Evolutionary conservation across 2,888 invertebrate genomes (phyloP), one percentile per base, ranked within the genome.

Genomic region (Drosophila macrospina): DNA sequence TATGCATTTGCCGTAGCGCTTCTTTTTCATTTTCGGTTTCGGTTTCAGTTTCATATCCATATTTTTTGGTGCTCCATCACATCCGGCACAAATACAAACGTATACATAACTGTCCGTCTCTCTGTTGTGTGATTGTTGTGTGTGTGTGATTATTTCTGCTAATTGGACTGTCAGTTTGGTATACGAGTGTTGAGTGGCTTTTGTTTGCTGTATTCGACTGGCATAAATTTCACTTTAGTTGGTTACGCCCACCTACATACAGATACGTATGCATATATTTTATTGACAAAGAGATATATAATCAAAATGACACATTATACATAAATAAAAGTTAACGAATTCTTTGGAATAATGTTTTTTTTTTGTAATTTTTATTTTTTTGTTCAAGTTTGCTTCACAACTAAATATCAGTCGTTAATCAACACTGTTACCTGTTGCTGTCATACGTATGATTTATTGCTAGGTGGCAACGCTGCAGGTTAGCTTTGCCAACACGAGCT

Each of bases 121-220:
- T 69, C 48, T 69, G 48, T n/a, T n/a, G n/a, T n/a, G n/a, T n/a
- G n/a, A n/a, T n/a, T n/a, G n/a, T n/a, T 54, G 45, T 60, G 42
- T 64, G 16, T 69, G 55, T 86, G 69, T 63, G 78, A 71, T 81
- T 77, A 80, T 80, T 81, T 82, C 68, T 90, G 89, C 90, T 90
- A 90, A 90, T 90, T 90, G 89, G 90, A 78, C 85, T 90, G 90
- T 89, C 89, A 88, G 80, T 67, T 84, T 55, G 36, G 42, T 11
- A 42, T 39, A 36, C 41, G 56, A 66, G 69, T 50, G 44, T 61
- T 37, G 66, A 61, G 51, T 60, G 73, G 36, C 66, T 56, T 74
- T 87, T 74, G 79, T 80, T 72, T 75, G 71, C 64, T 45, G 62
- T 65, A 75, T 69, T 82, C 70, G 69, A 78, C 74, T 82, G 77